Conservation (phyloP, 2,888 invertebrate genomes). For the Sthenelais limicola region DNA sequence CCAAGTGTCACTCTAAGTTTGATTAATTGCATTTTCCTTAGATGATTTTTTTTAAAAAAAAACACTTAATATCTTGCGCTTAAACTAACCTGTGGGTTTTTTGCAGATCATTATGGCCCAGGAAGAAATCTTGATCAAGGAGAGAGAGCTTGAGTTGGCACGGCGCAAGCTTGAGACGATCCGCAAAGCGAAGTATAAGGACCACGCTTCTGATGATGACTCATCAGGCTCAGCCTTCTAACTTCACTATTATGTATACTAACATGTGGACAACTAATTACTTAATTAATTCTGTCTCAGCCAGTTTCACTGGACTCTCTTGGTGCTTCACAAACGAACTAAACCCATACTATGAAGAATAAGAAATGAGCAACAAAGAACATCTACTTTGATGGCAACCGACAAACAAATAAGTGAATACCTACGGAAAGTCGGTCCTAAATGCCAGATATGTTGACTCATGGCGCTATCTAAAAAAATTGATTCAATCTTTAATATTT, state of each 20-base stretch:
- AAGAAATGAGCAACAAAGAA: too few species aligned
- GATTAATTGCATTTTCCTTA: not conserved
- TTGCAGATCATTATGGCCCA: constrained; percentile 71
- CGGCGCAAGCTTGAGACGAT: constrained; percentile 91
- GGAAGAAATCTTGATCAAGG: constrained; percentile 87
- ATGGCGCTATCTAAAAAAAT: too few species aligned
- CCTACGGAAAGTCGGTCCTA: too few species aligned
- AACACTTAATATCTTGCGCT: not conserved
- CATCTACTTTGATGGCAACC: too few species aligned
- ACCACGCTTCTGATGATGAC: constrained; percentile 41
- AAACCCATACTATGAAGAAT: not conserved
- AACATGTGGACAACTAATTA: constrained; percentile 94
- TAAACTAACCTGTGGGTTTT: not conserved
- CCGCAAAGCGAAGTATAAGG: constrained; percentile 76
- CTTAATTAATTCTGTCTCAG: not conserved
- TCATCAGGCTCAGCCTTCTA: constrained; percentile 41
- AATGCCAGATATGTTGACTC: too few species aligned
- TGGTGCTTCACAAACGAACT: constrained; percentile 12
- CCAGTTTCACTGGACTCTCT: constrained; percentile 17
- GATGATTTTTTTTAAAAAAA: not conserved
- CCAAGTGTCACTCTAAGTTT: not conserved
- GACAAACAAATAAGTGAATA: too few species aligned
- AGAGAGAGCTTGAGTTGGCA: constrained; percentile 93
- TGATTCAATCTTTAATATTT: too few species aligned
- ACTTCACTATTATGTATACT: constrained; percentile 82